phyloP scores from a whole-genome alignment of 2,797 vertebrate genomes.

The Nothura maculosa region DNA sequence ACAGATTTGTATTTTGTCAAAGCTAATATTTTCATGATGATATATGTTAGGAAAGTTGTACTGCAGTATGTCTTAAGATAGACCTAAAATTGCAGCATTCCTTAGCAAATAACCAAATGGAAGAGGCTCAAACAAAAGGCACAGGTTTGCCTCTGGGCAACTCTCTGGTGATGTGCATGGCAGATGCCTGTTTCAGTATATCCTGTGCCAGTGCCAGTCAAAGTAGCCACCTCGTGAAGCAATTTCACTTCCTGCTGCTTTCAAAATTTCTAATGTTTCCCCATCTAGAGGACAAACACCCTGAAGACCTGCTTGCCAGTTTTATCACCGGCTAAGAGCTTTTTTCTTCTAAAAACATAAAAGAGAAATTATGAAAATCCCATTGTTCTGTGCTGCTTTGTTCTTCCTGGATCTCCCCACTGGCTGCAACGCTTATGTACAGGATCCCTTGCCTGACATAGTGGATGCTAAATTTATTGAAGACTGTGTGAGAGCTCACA shows the following conservation, averaged over 20 bases:
- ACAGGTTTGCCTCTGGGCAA: neutral
- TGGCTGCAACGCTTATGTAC: neutral
- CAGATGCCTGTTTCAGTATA: neutral
- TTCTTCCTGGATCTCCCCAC: neutral
- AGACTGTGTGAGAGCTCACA: constrained; percentile 64
- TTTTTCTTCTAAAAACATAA: neutral
- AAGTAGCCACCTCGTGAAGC: neutral
- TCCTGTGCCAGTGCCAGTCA: neutral
- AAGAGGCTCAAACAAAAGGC: neutral
- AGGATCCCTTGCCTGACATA: constrained; percentile 48
- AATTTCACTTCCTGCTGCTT: constrained; percentile 35
- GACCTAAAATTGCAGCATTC: neutral
- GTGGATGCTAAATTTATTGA: constrained; percentile 65
- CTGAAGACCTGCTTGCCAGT: neutral
- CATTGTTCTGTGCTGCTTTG: neutral
- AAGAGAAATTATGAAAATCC: constrained; percentile 21
- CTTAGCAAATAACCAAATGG: neutral
- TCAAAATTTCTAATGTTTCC: neutral
- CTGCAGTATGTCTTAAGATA: neutral
- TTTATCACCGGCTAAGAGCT: neutral
- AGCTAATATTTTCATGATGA: neutral
- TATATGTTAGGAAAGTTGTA: neutral
- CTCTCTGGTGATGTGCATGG: neutral
- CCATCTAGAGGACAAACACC: neutral
- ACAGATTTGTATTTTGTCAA: neutral